Evolutionary conservation across 2,113 vertebrate species (phyloP), one percentile per base, ranked within the genome.

Genomic region (Sclerurus mexicanus): DNA sequence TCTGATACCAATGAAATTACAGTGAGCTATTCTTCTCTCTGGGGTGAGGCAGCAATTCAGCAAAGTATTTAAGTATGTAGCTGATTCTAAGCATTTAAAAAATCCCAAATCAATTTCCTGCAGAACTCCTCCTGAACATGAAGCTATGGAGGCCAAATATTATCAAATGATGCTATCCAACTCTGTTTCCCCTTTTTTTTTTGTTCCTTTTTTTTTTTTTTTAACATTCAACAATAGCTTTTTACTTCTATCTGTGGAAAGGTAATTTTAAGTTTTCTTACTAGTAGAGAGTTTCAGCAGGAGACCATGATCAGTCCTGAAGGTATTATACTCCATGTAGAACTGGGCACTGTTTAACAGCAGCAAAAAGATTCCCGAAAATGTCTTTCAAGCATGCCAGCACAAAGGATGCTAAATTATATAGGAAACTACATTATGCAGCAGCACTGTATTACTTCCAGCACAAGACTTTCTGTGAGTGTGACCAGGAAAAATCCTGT

Each of bases 11-110:
- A 42, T 60, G 92, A 84, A 72, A 87, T 87, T 93, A 84, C 25
- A 88, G 68, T 49, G 59, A 90, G 62, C 30, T 40, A 20, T 56
- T 83, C 90, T 42, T 95, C 37, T 74, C 25, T 84, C 52, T 6
- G 9, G 68, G 30, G 37, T 72, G 49, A 93, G 56, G 76, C 37
- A 84, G 31, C 31, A 90, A 75, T 84, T 92, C 82, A 84, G 56
- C 44, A 68, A 92, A 84, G 17, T 67, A 63, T 84, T 93, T 93
- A 90, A 84, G 28, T 40, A 71, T 59, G 22, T 37, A 73, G 27
- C 39, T 90, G 68, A 90, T 92, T 95, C 81, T 77, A 84, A 90
- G 47, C 56, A 88, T 86, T 80, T 93, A 25, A 83, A 88, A 72
- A 60, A 52, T 50, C 31, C 18, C 47, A 75, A 80, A 85, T 56